Evolutionary conservation across 2,797 vertebrate species (phyloP), one percentile per base, ranked within the genome.

Genomic region (Amniataba percoides): DNA sequence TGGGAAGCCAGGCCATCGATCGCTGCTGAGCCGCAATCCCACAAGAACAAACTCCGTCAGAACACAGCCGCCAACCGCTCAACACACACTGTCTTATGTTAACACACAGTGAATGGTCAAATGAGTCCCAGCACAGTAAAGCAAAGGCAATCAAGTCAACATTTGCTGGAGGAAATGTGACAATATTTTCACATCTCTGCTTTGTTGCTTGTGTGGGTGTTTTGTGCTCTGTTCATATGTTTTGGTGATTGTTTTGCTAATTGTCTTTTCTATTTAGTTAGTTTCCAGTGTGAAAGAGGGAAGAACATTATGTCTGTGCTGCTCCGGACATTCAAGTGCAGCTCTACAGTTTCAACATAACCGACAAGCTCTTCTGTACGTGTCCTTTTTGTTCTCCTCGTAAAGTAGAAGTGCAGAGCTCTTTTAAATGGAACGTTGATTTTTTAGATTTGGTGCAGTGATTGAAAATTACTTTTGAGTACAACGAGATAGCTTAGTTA

Each of bases 1-100:
- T 96, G 96, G 87, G 96, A 95, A 74, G 95, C 96, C 57, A 96
- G 95, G 87, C 97, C 96, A 81, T 98, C 95, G 82, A 96, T 95
- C 65, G 97, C 98, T 99, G 95, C 82, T n/a, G 77, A 56, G 77
- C 69, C 86, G 93, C 77, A 92, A 89, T 89, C 86, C 73, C 67
- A 90, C 78, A 82, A 90, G 61, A 71, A 82, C 53, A 89, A 55
- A 74, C 40, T 52, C 9, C 42, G 53, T 87, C 63, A 86, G 46
- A 73, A 71, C 2, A 46, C 14, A 49, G 12, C 27, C 51, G 34
- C 5, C 43, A n/a, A 23, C 25, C 43, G 25, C 43, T 67, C 11
- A 59, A 31, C 39, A 45, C n/a, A 3, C 71, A 18, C 18, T 6
- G 12, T 55, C 31, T 46, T n/a, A 45, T 58, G 6, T 46, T 61